A percentile compares a stretch with the other conserved stretches of the same genome.
phyloP scores from a whole-genome alignment of 2,888 invertebrate species.

The Drosophila birchii region DNA sequence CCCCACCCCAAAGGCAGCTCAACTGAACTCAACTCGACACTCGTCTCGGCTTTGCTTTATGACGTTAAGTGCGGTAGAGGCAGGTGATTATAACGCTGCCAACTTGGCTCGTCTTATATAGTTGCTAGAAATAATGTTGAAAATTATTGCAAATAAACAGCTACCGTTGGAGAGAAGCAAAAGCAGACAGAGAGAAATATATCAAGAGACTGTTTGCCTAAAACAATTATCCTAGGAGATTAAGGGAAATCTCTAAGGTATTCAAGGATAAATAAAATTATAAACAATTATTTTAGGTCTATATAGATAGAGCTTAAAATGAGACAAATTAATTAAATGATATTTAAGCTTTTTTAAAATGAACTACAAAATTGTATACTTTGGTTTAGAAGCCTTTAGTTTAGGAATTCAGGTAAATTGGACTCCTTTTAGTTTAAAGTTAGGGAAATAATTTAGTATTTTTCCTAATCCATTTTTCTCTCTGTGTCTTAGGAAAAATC shows the following conservation, averaged over 20 bases:
- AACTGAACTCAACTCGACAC: slow-evolving; percentile 25
- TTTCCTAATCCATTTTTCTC: slow-evolving; percentile 9
- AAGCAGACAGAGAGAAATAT: background rate
- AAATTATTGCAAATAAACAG: slow-evolving; percentile 51
- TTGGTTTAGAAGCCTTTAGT: background rate
- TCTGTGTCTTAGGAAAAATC: slow-evolving; percentile 5
- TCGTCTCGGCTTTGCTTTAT: slow-evolving; percentile 28
- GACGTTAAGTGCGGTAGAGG: slow-evolving; percentile 37
- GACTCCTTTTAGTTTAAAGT: background rate
- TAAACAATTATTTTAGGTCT: too few relatives aligned
- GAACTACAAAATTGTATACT: background rate
- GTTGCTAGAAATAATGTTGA: slow-evolving; percentile 31
- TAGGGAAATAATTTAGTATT: background rate
- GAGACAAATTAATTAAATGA: background rate
- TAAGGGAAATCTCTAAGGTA: too few relatives aligned
- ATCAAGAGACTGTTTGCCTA: too few relatives aligned
- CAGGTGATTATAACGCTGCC: slow-evolving; percentile 44
- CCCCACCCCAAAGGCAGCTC: slow-evolving; percentile 16
- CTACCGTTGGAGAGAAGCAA: slow-evolving; percentile 12
- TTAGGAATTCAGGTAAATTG: too few relatives aligned
- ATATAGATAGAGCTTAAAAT: too few relatives aligned
- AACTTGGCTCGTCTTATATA: slow-evolving; percentile 30
- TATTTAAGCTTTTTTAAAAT: background rate
- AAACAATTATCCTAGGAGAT: too few relatives aligned
- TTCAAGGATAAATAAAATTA: too few relatives aligned